A percentile compares a stretch with the other conserved stretches of the same genome.
phyloP scores from a whole-genome alignment of 2,113 vertebrate genomes.

The Cyprinus carpio region DNA sequence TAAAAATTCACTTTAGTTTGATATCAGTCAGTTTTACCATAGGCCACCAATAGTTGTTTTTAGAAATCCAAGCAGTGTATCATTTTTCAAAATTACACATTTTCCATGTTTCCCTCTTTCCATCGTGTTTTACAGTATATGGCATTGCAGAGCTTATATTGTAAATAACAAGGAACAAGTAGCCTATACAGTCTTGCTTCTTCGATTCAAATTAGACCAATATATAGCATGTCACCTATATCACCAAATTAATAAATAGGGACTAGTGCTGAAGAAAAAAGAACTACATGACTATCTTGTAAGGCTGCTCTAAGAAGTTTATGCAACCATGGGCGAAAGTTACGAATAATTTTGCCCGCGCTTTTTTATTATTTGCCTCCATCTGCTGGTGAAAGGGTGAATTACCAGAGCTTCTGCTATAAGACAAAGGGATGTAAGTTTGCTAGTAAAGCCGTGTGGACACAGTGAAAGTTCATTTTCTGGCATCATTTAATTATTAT shows the following conservation, averaged over 20 bases:
- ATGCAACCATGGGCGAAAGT: background rate
- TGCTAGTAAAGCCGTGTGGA: background rate
- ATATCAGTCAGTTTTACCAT: no score
- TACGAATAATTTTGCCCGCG: background rate
- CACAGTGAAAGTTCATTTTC: background rate
- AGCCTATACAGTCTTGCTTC: background rate
- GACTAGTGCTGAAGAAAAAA: no score
- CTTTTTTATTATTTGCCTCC: conserved; percentile 29
- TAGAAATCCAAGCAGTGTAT: no score
- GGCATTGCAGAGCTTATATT: background rate
- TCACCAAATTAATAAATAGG: no score
- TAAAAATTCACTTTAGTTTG: no score
- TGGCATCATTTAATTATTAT: background rate
- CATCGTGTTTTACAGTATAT: background rate
- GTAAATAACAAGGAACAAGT: background rate
- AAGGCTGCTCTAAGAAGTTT: background rate
- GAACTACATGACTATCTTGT: no score
- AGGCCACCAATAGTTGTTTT: no score
- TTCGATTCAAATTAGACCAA: background rate
- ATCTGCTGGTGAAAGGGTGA: conserved; percentile 14
- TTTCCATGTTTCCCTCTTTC: no score
- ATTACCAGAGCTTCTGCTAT: background rate
- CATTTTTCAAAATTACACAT: no score
- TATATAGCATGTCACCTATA: no score
- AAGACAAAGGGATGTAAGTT: background rate